Percentiles rank a stretch among this genome's conserved stretches.
phyloP scores from a whole-genome alignment of 1,140 invertebrate species.

The Calycopis cecrops region DNA sequence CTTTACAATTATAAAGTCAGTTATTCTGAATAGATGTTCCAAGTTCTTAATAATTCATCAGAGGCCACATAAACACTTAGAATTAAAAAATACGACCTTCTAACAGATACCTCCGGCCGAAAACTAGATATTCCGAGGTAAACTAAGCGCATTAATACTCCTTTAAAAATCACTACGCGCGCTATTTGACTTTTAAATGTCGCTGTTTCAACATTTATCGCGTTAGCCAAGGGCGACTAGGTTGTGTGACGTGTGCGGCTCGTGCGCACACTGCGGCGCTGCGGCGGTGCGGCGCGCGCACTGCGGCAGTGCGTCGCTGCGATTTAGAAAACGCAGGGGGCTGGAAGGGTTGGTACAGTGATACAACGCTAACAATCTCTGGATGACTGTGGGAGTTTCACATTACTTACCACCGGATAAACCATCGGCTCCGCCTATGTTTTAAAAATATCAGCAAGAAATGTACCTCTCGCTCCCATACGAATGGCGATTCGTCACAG shows the following conservation, averaged over 20 bases:
- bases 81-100: conserved; percentile 9
- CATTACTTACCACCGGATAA: too few species aligned
- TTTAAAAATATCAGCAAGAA: too few species aligned
- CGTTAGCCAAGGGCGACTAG: conserved; percentile 7
- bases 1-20: too few species aligned
- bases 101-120: conserved; percentile 1
- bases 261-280: not conserved
- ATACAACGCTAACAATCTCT: too few species aligned
- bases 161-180: conserved; percentile 1
- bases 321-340: too few species aligned
- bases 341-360: too few species aligned
- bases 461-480: too few species aligned
- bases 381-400: too few species aligned
- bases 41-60: not conserved
- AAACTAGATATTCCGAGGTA: conserved; percentile 10
- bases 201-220: conserved; percentile 9
- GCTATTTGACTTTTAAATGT: conserved; percentile 9
- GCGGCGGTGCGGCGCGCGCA: not conserved
- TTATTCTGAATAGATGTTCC: not conserved
- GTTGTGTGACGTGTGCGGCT: not conserved
- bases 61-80: not conserved
- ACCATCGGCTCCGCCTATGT: too few species aligned
- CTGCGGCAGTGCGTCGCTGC: too few species aligned
- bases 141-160: not conserved
- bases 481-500: too few species aligned